Conservation (phyloP, 1,140 invertebrate genomes). For the Diorhabda sublineata region DNA sequence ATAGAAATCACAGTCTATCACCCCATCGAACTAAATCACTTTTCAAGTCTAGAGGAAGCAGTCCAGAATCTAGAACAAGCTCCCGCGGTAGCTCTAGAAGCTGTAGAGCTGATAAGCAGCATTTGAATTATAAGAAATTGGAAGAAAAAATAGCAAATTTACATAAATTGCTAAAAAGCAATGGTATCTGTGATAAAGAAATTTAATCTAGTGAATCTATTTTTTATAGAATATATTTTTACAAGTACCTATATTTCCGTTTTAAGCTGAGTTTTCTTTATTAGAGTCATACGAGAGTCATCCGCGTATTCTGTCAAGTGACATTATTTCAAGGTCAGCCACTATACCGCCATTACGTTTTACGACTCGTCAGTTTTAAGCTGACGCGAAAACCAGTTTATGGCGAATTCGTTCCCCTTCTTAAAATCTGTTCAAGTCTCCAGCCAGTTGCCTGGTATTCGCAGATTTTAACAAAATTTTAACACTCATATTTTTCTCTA, state of each 20-base stretch:
- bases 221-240: constrained; percentile 1
- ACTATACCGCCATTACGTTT: no score
- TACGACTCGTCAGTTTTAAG: no score
- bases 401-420: no score
- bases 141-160: constrained; percentile 30
- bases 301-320: no score
- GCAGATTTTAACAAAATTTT: no score
- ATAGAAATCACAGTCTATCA: constrained; percentile 3
- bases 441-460: no score
- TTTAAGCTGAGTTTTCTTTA: no score
- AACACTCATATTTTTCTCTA: no score
- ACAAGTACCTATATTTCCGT: background rate
- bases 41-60: constrained; percentile 7
- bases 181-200: constrained; percentile 12
- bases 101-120: constrained; percentile 13
- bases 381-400: no score
- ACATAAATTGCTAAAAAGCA: constrained; percentile 27
- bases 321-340: no score
- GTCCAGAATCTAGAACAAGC: constrained; percentile 22
- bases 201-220: background rate
- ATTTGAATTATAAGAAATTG: constrained; percentile 26
- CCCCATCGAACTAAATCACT: constrained; percentile 9
- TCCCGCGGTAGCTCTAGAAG: constrained; percentile 23
- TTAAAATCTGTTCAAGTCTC: no score
- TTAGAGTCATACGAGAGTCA: no score